Conservation (phyloP, 92 coral and sea anemone species). For the Micromussa lordhowensis region DNA sequence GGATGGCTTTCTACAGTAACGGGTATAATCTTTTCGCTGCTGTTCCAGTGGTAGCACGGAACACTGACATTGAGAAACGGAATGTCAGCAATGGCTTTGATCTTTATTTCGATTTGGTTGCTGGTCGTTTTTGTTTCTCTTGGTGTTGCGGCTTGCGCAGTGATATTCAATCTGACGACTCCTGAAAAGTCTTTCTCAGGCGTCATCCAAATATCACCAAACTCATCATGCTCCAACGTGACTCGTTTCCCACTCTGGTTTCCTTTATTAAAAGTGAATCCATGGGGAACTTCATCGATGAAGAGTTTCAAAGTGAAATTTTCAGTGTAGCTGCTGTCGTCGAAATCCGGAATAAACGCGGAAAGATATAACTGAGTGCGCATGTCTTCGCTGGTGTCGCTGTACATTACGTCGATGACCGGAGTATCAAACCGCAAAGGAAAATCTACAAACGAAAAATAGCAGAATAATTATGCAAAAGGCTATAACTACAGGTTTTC, state of each 20-base stretch:
- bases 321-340: constrained; percentile 6
- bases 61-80: constrained; percentile 48
- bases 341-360: constrained; percentile 52
- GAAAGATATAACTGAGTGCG: constrained; percentile 56
- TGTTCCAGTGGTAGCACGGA: constrained; percentile 56
- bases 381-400: constrained; percentile 62
- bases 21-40: constrained; percentile 39
- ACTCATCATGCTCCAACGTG: constrained; percentile 37
- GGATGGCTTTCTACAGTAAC: constrained; percentile 47
- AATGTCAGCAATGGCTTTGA: constrained; percentile 61
- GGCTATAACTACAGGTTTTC: no score
- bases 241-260: constrained; percentile 26
- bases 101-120: constrained; percentile 25
- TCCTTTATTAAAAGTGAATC: constrained; percentile 60
- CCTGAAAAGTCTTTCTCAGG: constrained; percentile 67
- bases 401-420: constrained; percentile 45
- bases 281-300: constrained; percentile 55
- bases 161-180: constrained; percentile 31
- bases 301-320: constrained; percentile 36
- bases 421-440: constrained; percentile 62
- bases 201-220: constrained; percentile 61
- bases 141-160: constrained; percentile 39
- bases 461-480: no score
- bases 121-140: constrained; percentile 5
- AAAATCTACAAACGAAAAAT: constrained; percentile 34